Percentiles rank a stretch among this genome's conserved stretches.
phyloP scores from a whole-genome alignment of 2,888 invertebrate species.

The Tholera decimalis region DNA sequence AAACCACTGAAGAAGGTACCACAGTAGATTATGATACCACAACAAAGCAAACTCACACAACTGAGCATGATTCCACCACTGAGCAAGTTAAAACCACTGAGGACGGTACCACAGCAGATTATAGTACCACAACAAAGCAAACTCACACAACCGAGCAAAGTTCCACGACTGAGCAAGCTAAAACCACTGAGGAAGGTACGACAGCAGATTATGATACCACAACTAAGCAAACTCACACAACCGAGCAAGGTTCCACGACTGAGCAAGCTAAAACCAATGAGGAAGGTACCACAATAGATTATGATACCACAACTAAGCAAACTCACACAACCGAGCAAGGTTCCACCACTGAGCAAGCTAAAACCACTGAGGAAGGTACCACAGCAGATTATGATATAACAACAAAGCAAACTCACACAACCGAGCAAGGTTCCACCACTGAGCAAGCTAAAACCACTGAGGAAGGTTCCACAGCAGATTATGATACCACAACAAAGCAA shows the following conservation, averaged over 20 bases:
- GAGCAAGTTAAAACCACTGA: not conserved
- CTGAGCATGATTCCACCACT: slow-evolving; percentile 2
- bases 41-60: not conserved
- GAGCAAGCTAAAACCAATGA: not conserved
- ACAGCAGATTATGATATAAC: too few species aligned
- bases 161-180: not conserved
- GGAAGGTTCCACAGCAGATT: too few species aligned
- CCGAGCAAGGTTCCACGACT: too few species aligned
- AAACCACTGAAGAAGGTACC: not conserved
- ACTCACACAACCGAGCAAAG: not conserved
- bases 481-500: too few species aligned
- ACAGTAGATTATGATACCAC: not conserved
- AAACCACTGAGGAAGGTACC: too few species aligned
- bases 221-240: not conserved
- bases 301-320: too few species aligned
- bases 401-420: too few species aligned
- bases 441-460: too few species aligned
- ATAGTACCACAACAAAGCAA: not conserved
- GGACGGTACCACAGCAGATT: not conserved
- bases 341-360: too few species aligned
- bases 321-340: too few species aligned
- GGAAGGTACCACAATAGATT: not conserved
- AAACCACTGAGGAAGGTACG: not conserved
- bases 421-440: too few species aligned
- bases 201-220: not conserved